phyloP scores from a whole-genome alignment of 2,888 invertebrate genomes.

The Lasioglossum lativentre region DNA sequence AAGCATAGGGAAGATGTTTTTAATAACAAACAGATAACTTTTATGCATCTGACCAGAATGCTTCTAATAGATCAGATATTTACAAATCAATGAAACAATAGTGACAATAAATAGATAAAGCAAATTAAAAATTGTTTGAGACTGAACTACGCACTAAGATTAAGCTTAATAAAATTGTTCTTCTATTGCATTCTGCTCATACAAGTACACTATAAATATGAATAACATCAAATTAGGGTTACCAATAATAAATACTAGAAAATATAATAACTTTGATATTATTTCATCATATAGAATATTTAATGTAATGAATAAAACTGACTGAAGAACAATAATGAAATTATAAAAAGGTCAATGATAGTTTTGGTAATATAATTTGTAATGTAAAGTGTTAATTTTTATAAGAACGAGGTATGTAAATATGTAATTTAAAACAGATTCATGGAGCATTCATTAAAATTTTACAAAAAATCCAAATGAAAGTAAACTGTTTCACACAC shows the following conservation, averaged over 20 bases:
- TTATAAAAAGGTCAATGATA: not conserved
- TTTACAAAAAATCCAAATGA: not conserved
- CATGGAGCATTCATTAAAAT: not conserved
- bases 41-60: not conserved
- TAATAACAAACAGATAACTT: not conserved
- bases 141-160: not conserved
- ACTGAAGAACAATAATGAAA: not conserved
- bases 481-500: slow-evolving; percentile 79
- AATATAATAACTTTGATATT: not conserved
- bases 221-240: not conserved
- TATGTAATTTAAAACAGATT: not conserved
- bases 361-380: not conserved
- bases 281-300: not conserved
- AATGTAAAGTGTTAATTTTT: not conserved
- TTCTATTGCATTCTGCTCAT: not conserved
- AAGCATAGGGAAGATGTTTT: not conserved
- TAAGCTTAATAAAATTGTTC: not conserved
- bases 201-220: not conserved
- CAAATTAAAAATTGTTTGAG: not conserved
- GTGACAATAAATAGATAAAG: not conserved
- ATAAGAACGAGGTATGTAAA: not conserved
- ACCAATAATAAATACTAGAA: not conserved
- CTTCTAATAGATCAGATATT: not conserved
- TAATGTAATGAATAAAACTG: not conserved
- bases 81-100: not conserved